Evolutionary conservation across 2,888 invertebrate genomes (phyloP), one percentile per base, ranked within the genome.

Genomic region (Chaetoderma sp.): DNA sequence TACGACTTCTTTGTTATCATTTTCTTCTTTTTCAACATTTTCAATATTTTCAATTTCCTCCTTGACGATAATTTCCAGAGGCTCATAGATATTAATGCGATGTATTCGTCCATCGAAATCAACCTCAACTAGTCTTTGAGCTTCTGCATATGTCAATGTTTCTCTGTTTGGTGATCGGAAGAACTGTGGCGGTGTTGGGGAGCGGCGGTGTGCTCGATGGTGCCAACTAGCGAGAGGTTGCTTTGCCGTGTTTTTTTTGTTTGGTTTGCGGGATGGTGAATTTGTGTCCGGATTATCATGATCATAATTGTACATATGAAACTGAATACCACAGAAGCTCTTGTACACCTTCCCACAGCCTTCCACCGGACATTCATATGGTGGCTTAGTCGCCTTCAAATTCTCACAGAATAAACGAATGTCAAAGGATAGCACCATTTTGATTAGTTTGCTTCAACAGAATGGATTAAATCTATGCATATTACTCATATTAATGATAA

Each of bases 281-380:
- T 78, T 78, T 36, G 75, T 76, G 6, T 71, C 73, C 2, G 79
- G 79, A 71, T 92, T 92, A 79, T 93, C 92, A 84, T 95, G 94
- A 85, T 95, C 94, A 86, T 91, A 93, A 84, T 93, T 93, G 72
- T 92, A 92, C 76, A 95, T 87, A 84, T 95, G 95, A 84, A 93
- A 94, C 82, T 94, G 94, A 75, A 95, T 89, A 1, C 95, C 95
- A 78, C 92, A 92, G 71, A 93, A 91, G 69, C 94, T 94, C 87
- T 94, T 94, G 86, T 95, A 95, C 25, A 92, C 91, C 84, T 93
- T 92, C 74, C 92, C 93, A 88, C 95, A 95, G 80, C 93, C 92
- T 77, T 92, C 91, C 59, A 94, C 89, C 8, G 95, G 95, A 82
- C 95, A 96, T 78, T 92, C 91, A 87, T 93, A 95, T 57, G 95